A percentile compares a stretch with the other conserved stretches of the same genome.
Evolutionary conservation across 2,888 invertebrate genomes (phyloP).

Genomic region (Lottia scabra): DNA sequence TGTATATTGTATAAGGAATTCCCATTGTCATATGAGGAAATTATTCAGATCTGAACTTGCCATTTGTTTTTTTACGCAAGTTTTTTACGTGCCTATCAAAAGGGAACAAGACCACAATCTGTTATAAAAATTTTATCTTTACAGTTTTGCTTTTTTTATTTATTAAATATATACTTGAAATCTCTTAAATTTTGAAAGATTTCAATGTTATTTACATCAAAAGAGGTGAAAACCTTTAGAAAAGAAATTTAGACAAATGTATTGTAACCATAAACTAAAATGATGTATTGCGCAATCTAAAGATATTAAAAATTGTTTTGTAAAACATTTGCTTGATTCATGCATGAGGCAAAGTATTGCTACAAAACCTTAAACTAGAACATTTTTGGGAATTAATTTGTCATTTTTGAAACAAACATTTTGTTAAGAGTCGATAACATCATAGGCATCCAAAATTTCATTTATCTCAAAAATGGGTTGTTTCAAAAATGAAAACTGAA

Average conservation of each 20-base stretch:
- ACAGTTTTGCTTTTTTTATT: conserved; percentile 24
- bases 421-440: too few relatives aligned
- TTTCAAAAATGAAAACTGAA: too few relatives aligned
- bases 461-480: too few relatives aligned
- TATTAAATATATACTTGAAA: conserved; percentile 22
- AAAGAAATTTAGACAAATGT: too few relatives aligned
- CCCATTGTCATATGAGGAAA: conserved; percentile 2
- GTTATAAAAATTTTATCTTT: conserved; percentile 27
- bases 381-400: too few relatives aligned
- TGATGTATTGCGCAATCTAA: conserved; percentile 23
- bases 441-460: too few relatives aligned
- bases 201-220: conserved; percentile 22
- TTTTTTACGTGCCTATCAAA: conserved; percentile 20
- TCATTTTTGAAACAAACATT: too few relatives aligned
- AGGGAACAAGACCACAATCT: conserved; percentile 22
- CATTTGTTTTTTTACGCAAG: conserved; percentile 4
- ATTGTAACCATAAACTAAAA: too few relatives aligned
- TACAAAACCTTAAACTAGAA: too few relatives aligned
- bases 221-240: neutral
- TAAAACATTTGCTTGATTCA: conserved; percentile 10
- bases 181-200: conserved; percentile 19
- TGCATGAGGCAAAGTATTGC: too few relatives aligned
- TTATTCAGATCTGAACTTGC: conserved; percentile 15
- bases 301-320: conserved; percentile 24
- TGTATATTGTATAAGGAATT: conserved; percentile 16